These are phyloP conservation scores for Prolemur simus DNA, from an alignment of 2,113 vertebrate genomes.

Conservation along the genomic window DNA sequence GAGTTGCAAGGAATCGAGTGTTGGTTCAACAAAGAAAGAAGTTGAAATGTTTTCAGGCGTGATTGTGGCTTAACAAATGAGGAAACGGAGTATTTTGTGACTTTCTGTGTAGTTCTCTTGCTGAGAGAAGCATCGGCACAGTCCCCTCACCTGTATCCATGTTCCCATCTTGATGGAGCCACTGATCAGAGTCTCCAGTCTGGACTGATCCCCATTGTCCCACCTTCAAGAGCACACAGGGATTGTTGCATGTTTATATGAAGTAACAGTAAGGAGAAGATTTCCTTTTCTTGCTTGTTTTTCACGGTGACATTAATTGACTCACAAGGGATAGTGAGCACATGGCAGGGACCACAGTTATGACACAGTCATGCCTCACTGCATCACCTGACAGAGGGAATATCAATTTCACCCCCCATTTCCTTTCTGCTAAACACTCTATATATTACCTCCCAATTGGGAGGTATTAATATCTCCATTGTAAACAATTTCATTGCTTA, in stretches of 20 bases:
- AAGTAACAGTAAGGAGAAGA: neutral
- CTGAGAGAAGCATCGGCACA: fast-evolving
- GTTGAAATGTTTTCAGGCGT: neutral
- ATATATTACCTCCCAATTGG: neutral
- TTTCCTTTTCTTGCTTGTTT: neutral
- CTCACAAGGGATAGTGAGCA: neutral
- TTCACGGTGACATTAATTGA: neutral
- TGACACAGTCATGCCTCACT: neutral
- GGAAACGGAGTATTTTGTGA: neutral
- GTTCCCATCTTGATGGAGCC: neutral
- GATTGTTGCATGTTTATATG: neutral
- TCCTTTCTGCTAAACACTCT: neutral
- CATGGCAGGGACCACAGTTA: neutral
- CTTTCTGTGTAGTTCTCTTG: neutral
- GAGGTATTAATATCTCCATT: neutral
- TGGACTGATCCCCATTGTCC: fast-evolving
- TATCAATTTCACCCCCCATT: neutral
- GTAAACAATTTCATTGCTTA: conserved; percentile 23
- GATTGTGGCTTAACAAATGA: neutral
- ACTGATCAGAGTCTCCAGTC: neutral
- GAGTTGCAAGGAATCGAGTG: neutral
- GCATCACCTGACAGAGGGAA: neutral
- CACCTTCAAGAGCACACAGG: neutral
- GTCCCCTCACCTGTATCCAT: fast-evolving
- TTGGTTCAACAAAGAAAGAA: conserved; percentile 7